Base-by-base conservation (phyloP, 2,888 invertebrate species). In the Camponotus fellah region DNA sequence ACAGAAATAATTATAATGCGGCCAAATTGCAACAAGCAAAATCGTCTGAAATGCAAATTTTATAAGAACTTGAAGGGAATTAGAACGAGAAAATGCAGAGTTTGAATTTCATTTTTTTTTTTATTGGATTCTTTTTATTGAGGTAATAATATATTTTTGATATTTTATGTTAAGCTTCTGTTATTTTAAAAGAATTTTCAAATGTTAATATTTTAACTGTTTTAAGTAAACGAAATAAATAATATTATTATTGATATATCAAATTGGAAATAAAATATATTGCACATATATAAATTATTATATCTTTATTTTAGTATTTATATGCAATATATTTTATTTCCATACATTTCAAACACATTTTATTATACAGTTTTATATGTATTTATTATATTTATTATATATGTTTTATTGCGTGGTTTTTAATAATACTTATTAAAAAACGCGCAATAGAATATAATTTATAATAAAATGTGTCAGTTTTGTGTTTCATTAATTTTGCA, bases 1-100 rank as follows among this genome's bases (percentile, higher is more conserved):
- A 17, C 37, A 34, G 8, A 3, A 17, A 40, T 37, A n/a, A 37
- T 34, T 65, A 49, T 53, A 76, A 65, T 32, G 53, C 8, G n/a
- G 12, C 17, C 26, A 72, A 58, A 40, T 40, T 69, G 40, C 17
- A 43, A 12, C 40, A 26, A 72, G 17, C 32, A 60, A 21, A 60
- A 21, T 58, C 5, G n/a, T 60, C 32, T 40, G 43, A 74, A 60
- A 60, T 60, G 12, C 8, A 72, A 58, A 58, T 72, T 71, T 71
- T 37, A 37, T 1, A 17, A 10, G 37, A 26, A 37, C 21, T 21
- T 37, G 53, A 53, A 69, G 12, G 2, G 21, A 1, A 4, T 9
- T 21, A 21, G 3, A 14, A 71, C 37, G 2, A 5, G 8, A 71
- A 56, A 12, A 34, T 71, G 9, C 10, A 58, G 21, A 21, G n/a